These are phyloP conservation scores for Melanostigma gelatinosum DNA, from an alignment of 2,113 vertebrate species.

Conservation along the genomic window DNA sequence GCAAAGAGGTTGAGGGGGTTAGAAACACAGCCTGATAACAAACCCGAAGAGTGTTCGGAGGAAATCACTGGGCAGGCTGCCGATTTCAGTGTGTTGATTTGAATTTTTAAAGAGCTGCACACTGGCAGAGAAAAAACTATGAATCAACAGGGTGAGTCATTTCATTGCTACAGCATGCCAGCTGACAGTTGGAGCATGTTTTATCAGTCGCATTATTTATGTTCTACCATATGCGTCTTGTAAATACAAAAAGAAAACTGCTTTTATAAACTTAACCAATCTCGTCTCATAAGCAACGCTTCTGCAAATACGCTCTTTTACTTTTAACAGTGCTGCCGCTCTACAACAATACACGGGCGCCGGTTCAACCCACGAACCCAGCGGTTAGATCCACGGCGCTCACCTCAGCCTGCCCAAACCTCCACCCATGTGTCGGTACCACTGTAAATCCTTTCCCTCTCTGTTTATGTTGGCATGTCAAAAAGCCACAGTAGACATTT, in stretches of 20 bases:
- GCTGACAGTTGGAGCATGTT: constrained; percentile 45
- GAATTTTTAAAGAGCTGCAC: constrained; percentile 16
- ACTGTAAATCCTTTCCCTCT: constrained; percentile 58
- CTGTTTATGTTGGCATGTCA: constrained; percentile 71
- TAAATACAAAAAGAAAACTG: constrained; percentile 37
- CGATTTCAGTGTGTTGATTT: constrained; percentile 36
- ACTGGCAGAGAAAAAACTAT: constrained; percentile 11
- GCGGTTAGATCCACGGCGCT: constrained; percentile 14
- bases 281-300: constrained; percentile 19
- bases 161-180: constrained; percentile 32
- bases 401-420: constrained; percentile 43
- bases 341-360: constrained; percentile 14
- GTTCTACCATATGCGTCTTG: constrained; percentile 18
- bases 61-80: constrained; percentile 31
- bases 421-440: constrained; percentile 54
- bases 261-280: constrained; percentile 31
- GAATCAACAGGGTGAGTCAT: constrained; percentile 33
- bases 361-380: constrained; percentile 60
- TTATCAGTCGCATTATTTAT: constrained; percentile 43
- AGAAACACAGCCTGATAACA: constrained; percentile 57
- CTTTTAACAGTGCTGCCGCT: constrained; percentile 18
- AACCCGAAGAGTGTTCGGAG: constrained; percentile 25
- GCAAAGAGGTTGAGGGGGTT: constrained; percentile 52
- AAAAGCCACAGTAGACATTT: constrained; percentile 72
- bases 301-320: constrained; percentile 36